A percentile compares a stretch with the other conserved stretches of the same genome.
These are phyloP conservation scores for Noctua pronuba DNA, from an alignment of 2,888 invertebrate genomes.

Conservation along the genomic window DNA sequence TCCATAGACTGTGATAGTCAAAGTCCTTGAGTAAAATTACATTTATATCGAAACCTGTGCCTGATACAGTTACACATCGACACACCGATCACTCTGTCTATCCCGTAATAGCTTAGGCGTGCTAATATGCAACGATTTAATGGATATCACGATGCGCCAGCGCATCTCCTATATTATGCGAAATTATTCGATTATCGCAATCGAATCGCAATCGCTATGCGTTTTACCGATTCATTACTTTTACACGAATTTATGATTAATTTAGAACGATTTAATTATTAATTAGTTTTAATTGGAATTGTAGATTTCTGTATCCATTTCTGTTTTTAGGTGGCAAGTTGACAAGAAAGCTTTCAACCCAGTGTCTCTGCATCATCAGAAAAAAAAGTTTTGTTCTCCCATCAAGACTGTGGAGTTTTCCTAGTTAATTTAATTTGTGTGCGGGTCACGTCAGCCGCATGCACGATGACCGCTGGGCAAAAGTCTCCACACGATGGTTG, in stretches of 20 bases:
- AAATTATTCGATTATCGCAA: slow-evolving; percentile 62
- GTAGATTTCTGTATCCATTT: slow-evolving; percentile 5
- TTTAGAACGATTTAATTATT: slow-evolving; percentile 20
- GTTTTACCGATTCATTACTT: slow-evolving; percentile 52
- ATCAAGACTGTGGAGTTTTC: too few relatives aligned
- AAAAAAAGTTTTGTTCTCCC: too few relatives aligned
- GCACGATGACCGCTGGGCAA: too few relatives aligned
- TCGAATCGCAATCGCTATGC: slow-evolving; percentile 47
- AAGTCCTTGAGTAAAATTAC: slow-evolving; percentile 42
- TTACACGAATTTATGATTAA: slow-evolving; percentile 39
- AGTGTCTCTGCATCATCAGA: too few relatives aligned
- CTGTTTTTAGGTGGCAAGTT: neutral
- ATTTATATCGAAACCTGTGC: slow-evolving; percentile 30
- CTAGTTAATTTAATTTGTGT: too few relatives aligned
- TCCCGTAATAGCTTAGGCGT: slow-evolving; percentile 50
- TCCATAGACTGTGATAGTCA: neutral
- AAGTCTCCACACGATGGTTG: too few relatives aligned
- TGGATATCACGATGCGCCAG: slow-evolving; percentile 55
- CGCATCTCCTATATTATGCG: slow-evolving; percentile 44
- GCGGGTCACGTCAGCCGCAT: too few relatives aligned
- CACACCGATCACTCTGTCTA: slow-evolving; percentile 37
- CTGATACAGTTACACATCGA: slow-evolving; percentile 40
- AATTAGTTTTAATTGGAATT: slow-evolving; percentile 29
- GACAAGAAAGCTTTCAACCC: neutral
- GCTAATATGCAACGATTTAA: slow-evolving; percentile 57